Evolutionary conservation across 2,797 vertebrate species (phyloP), one percentile per base, ranked within the genome.

Genomic region (Myotis findleyi): DNA sequence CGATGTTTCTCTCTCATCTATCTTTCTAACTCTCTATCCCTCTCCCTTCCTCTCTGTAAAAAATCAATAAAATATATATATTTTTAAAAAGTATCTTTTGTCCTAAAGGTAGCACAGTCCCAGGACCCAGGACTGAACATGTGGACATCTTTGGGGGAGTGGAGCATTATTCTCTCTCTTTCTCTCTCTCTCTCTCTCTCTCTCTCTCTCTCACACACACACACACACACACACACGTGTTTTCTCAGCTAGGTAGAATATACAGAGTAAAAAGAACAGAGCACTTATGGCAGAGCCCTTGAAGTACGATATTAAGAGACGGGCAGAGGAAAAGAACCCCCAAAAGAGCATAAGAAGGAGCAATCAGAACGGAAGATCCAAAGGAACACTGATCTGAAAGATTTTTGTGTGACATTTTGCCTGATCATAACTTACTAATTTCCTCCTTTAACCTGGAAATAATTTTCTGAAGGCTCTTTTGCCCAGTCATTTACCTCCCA

Each of bases 381-480:
- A 89, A 68, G 55, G 27, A 13, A 71, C 9, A 36, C 4, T 80
- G 4, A 62, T 72, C 14, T 93, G 62, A 7, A 85, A 88, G 87
- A 79, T 53, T 84, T 41, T 66, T 85, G 66, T 75, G 44, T 68
- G 14, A 62, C 75, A 51, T 66, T 83, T 30, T 89, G 36, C 62
- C 36, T 85, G 23, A 41, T 80, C n/a, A 7, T 79, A 41, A 85
- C 53, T 88, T 87, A 93, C 0, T 92, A 75, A 75, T 71, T 90
- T 94, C 76, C 62, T 87, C 18, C 87, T 89, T 93, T 84, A 95
- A 91, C 38, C 81, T 82, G 79, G 71, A 91, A 93, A 83, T 84
- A 41, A 49, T 80, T 91, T 94, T 76, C 69, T 71, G 25, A 79
- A 86, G 83, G 75, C 3, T 89, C 81, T 79, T 86, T 77, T 92